These are phyloP conservation scores for Gambelia wislizenii DNA, from an alignment of 2,797 vertebrate genomes.

Conservation along the genomic window DNA sequence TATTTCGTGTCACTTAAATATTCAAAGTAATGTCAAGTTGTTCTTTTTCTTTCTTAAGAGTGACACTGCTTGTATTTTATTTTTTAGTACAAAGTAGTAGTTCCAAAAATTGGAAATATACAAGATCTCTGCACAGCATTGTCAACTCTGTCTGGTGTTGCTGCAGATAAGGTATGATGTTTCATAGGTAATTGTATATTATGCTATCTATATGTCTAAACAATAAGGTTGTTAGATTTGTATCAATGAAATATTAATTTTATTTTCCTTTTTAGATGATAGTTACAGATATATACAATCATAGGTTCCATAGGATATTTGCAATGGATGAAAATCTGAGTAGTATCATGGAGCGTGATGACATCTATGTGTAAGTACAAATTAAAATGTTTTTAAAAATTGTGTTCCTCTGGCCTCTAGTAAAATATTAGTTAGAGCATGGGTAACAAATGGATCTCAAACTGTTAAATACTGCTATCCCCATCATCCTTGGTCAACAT, in stretches of 20 bases:
- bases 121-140: slow-evolving; percentile 94
- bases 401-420: neutral
- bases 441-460: neutral
- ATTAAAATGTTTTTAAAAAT: neutral
- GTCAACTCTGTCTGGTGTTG: slow-evolving; percentile 87
- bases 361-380: slow-evolving; percentile 96
- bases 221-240: neutral
- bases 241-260: slow-evolving; percentile 52
- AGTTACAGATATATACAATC: slow-evolving; percentile 99
- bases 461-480: neutral
- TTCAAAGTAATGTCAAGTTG: neutral
- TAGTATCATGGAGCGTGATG: slow-evolving; percentile 98
- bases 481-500: neutral
- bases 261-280: slow-evolving; percentile 84
- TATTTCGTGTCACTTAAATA: neutral
- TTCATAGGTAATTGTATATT: slow-evolving; percentile 47
- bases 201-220: slow-evolving; percentile 48
- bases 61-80: slow-evolving; percentile 53
- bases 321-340: slow-evolving; percentile 96
- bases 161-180: slow-evolving; percentile 92
- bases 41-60: slow-evolving; percentile 19
- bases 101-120: slow-evolving; percentile 98
- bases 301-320: slow-evolving; percentile 98
- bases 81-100: slow-evolving; percentile 95
- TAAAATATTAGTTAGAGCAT: neutral